Conservation (phyloP, 2,888 invertebrate genomes). For the Pardosa pseudoannulata region DNA sequence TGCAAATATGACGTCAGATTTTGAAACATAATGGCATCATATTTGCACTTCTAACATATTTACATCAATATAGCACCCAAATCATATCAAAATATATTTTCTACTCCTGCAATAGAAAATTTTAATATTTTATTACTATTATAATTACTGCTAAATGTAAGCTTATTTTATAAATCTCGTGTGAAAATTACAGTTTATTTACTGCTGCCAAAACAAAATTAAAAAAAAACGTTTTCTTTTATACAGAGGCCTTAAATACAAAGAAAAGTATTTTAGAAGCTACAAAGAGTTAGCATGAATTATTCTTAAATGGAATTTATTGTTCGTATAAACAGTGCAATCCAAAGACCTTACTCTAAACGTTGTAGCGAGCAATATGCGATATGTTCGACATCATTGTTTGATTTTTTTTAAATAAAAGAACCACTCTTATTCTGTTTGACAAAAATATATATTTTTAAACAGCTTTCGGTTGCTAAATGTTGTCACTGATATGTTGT, state of each 20-base stretch:
- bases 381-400: too few relatives aligned
- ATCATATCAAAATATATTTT: slow-evolving; percentile 6
- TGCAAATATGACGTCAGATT: not conserved
- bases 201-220: not conserved
- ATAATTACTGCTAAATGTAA: too few relatives aligned
- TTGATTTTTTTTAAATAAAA: too few relatives aligned
- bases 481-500: too few relatives aligned
- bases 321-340: too few relatives aligned
- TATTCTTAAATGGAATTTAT: not conserved
- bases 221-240: not conserved
- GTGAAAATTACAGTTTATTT: too few relatives aligned
- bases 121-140: not conserved
- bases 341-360: too few relatives aligned
- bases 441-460: too few relatives aligned
- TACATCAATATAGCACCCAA: not conserved
- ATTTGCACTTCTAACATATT: not conserved
- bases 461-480: too few relatives aligned
- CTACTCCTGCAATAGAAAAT: not conserved
- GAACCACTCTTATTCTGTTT: too few relatives aligned
- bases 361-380: too few relatives aligned
- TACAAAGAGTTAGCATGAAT: not conserved
- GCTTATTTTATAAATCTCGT: too few relatives aligned
- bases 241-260: not conserved
- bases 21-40: not conserved
- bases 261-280: not conserved